phyloP scores from a whole-genome alignment of 2,888 invertebrate species.

The Adineta ricciae region DNA sequence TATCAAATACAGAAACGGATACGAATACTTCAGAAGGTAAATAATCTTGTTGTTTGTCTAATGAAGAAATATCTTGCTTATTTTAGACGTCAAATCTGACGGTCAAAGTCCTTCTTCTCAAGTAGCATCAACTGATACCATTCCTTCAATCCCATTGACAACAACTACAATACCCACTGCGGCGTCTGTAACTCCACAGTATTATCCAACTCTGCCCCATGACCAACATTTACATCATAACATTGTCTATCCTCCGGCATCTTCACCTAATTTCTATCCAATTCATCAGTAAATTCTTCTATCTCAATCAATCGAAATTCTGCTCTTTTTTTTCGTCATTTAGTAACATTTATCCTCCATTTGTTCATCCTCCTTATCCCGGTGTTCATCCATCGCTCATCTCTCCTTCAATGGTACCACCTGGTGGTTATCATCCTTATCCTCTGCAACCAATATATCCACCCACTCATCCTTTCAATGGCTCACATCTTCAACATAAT shows the following conservation, averaged over 20 bases:
- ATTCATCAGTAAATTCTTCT: background rate
- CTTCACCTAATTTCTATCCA: background rate
- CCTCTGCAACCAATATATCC: background rate
- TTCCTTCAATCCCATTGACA: background rate
- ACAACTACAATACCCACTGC: background rate
- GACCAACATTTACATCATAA: background rate
- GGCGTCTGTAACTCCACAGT: background rate
- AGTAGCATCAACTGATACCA: background rate
- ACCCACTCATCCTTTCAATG: too few relatives aligned
- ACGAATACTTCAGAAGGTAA: background rate
- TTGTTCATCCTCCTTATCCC: background rate
- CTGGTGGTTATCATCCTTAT: background rate
- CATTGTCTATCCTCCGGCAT: background rate
- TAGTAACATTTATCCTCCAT: background rate
- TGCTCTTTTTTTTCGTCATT: background rate
- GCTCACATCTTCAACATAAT: background rate
- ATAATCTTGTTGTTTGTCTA: background rate
- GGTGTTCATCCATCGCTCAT: background rate
- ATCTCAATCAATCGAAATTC: background rate
- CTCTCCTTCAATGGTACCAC: background rate
- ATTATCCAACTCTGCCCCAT: background rate
- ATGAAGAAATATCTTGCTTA: background rate
- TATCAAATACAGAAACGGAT: background rate
- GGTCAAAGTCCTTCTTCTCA: background rate
- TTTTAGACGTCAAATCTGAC: background rate